Conservation (phyloP, 2,113 vertebrate species). For the Oreotrochilus melanogaster region DNA sequence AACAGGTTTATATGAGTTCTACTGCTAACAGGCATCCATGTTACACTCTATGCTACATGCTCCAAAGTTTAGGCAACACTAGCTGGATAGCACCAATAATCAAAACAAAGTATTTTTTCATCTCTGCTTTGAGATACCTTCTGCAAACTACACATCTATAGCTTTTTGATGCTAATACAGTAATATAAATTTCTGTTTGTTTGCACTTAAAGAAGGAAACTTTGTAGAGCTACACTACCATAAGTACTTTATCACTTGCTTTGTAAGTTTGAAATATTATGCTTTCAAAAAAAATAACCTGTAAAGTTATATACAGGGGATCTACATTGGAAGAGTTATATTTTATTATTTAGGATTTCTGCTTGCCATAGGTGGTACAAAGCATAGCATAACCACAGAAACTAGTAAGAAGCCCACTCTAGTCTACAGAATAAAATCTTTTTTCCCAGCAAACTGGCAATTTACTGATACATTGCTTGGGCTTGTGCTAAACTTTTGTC, state of each 20-base stretch:
- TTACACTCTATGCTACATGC: not conserved
- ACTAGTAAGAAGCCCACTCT: not conserved
- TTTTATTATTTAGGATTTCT: not conserved
- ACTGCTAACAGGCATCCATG: accelerated
- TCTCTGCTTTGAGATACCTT: not conserved
- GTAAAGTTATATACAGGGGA: not conserved
- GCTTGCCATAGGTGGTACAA: not conserved
- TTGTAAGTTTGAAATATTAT: not conserved
- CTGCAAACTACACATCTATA: not conserved
- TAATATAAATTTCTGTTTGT: not conserved
- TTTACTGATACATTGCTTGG: not conserved
- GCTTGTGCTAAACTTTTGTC: not conserved
- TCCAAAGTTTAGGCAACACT: not conserved
- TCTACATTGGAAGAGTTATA: not conserved
- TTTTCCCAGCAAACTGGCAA: not conserved
- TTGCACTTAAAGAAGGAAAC: not conserved
- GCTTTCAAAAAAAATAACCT: not conserved
- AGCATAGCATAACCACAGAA: not conserved
- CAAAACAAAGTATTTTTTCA: not conserved
- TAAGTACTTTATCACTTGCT: not conserved
- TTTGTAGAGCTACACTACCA: not conserved
- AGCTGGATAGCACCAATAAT: not conserved
- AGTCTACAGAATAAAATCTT: not conserved
- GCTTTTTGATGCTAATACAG: not conserved
- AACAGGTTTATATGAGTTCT: not conserved